A percentile compares a stretch with the other conserved stretches of the same genome.
These are phyloP conservation scores for Temnopleurus reevesii DNA, from an alignment of 53 echinoderm and acorn worm species.

Conservation along the genomic window DNA sequence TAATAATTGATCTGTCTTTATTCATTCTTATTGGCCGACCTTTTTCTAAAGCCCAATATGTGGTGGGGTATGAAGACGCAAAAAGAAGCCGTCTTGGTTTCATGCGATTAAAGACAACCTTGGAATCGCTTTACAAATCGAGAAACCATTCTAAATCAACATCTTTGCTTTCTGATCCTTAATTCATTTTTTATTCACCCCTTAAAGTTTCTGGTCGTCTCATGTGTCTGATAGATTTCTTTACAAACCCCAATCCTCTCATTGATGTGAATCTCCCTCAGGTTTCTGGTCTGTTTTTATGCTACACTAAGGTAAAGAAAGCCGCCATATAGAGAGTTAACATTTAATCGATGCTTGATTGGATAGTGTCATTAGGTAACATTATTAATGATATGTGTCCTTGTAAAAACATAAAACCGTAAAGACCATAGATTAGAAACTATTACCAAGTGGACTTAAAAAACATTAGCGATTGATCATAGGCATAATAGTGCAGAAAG, in stretches of 20 bases:
- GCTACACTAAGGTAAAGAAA: neutral
- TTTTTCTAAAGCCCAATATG: neutral
- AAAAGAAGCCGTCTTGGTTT: neutral
- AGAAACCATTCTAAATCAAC: constrained; percentile 24
- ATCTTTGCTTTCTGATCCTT: constrained; percentile 10
- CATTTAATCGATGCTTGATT: constrained; percentile 19
- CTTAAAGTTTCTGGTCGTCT: constrained; percentile 11
- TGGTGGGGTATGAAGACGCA: neutral
- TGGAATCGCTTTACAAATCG: constrained; percentile 17
- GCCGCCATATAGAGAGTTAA: neutral
- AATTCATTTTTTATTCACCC: constrained; percentile 33
- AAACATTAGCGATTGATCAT: neutral
- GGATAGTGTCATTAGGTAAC: constrained; percentile 24
- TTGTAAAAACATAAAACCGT: neutral
- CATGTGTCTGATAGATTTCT: constrained; percentile 37
- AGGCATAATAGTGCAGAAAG: neutral
- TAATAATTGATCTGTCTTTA: neutral
- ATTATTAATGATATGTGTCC: constrained; percentile 26
- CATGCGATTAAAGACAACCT: constrained; percentile 25
- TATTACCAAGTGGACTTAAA: neutral
- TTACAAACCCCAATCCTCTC: constrained; percentile 36
- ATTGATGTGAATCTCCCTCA: neutral
- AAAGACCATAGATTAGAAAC: neutral
- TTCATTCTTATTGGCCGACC: no score
- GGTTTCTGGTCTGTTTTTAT: neutral